Conservation (phyloP, 2,113 vertebrate genomes). For the Dicaeum eximium region DNA sequence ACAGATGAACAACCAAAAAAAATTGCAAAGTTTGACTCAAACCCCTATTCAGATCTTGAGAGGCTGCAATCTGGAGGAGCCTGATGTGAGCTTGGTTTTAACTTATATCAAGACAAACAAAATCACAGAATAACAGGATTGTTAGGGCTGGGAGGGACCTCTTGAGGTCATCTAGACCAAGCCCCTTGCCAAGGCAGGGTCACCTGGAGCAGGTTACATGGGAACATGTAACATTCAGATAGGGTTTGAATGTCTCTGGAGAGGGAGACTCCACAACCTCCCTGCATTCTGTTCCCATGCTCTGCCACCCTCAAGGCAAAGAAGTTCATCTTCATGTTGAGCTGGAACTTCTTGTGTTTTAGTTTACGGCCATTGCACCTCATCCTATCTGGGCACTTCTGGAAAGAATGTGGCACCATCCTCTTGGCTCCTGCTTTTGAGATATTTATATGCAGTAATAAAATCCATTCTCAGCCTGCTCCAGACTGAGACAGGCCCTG, state of each 20-base stretch:
- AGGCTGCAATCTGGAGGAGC: neutral
- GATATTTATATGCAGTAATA: neutral
- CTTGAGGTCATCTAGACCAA: neutral
- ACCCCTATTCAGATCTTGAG: too few species aligned
- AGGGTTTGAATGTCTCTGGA: neutral
- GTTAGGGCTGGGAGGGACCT: neutral
- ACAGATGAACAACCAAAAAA: neutral
- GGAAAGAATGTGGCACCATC: neutral
- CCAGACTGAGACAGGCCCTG: rapidly evolving
- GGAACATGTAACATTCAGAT: neutral
- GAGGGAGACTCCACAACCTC: neutral
- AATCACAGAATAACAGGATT: neutral
- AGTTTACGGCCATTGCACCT: neutral
- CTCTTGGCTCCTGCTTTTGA: neutral
- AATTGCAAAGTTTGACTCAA: neutral
- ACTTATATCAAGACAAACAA: neutral
- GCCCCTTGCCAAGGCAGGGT: neutral
- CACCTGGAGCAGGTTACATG: neutral
- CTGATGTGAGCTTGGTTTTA: neutral
- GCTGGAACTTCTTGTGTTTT: neutral
- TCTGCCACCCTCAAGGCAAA: neutral
- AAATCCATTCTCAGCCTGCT: neutral
- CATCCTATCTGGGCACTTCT: neutral
- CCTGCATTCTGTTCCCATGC: neutral
- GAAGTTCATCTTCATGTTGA: neutral